These are phyloP conservation scores for Leucophora obtusa DNA, from an alignment of 2,888 invertebrate genomes.

Conservation along the genomic window DNA sequence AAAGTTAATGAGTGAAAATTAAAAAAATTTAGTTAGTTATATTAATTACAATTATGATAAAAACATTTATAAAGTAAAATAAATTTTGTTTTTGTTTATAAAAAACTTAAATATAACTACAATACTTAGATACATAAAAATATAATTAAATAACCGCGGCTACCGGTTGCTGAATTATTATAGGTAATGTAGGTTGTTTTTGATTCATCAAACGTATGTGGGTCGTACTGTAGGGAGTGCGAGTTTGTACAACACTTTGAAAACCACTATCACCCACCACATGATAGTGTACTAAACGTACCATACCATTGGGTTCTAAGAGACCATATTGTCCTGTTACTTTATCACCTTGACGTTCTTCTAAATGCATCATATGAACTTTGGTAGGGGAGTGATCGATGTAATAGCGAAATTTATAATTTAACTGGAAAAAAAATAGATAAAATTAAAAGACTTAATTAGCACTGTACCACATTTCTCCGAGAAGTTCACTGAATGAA, in stretches of 20 bases:
- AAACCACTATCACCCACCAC: slow-evolving; percentile 72
- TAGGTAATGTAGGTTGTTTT: slow-evolving; percentile 69
- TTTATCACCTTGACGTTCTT: slow-evolving; percentile 71
- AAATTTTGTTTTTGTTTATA: too few species aligned
- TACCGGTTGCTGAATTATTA: slow-evolving; percentile 71
- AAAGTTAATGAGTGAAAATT: too few species aligned
- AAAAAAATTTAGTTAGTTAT: too few species aligned
- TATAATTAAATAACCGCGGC: slow-evolving; percentile 68
- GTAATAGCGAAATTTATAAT: slow-evolving; percentile 73
- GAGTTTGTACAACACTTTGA: slow-evolving; percentile 72
- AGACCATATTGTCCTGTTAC: slow-evolving; percentile 74
- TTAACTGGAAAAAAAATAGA: slow-evolving; percentile 66
- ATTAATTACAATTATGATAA: too few species aligned
- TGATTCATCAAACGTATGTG: slow-evolving; percentile 70
- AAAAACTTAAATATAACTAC: too few species aligned
- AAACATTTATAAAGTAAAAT: too few species aligned
- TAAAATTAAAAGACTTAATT: too few species aligned
- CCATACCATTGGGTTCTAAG: slow-evolving; percentile 74
- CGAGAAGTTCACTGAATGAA: too few species aligned
- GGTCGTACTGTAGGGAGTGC: slow-evolving; percentile 72
- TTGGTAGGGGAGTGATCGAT: slow-evolving; percentile 72
- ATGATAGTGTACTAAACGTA: slow-evolving; percentile 74
- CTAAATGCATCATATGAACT: slow-evolving; percentile 74
- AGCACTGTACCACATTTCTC: too few species aligned
- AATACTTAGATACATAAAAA: too few species aligned